phyloP scores from a whole-genome alignment of 1,140 invertebrate species.

The Drosophila ercepeae region DNA sequence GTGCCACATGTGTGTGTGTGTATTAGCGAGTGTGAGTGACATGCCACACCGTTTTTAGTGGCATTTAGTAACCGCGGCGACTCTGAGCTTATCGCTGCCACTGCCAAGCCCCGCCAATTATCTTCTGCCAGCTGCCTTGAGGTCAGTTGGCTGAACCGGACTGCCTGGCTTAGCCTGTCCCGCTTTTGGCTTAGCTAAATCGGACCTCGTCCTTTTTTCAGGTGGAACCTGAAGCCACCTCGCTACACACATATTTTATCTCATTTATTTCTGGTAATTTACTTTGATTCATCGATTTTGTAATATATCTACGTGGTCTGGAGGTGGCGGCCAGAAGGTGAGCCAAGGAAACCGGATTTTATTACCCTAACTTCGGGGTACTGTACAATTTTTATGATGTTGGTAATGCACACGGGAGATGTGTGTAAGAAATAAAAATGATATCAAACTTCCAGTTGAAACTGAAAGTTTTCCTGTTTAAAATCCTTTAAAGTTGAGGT shows the following conservation, averaged over 20 bases:
- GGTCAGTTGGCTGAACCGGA: constrained; percentile 16
- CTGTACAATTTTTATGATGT: constrained; percentile 28
- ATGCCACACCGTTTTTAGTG: constrained; percentile 50
- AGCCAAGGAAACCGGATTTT: constrained; percentile 47
- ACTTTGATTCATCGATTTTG: constrained; percentile 82
- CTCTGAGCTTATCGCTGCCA: constrained; percentile 24
- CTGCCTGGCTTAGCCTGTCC: constrained; percentile 35
- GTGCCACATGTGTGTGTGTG: constrained; percentile 10
- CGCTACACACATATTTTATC: constrained; percentile 76
- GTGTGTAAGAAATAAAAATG: constrained; percentile 25
- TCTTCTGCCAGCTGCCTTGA: constrained; percentile 26
- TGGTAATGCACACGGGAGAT: constrained; percentile 19
- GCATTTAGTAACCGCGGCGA: constrained; percentile 43
- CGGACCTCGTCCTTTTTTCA: too few species aligned
- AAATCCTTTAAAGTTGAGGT: neutral
- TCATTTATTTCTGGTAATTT: constrained; percentile 82
- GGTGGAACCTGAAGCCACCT: constrained; percentile 33
- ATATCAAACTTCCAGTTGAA: constrained; percentile 17
- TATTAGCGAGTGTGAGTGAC: constrained; percentile 6
- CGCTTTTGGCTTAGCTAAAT: constrained; percentile 45
- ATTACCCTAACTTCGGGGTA: constrained; percentile 47
- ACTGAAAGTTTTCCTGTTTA: constrained; percentile 7
- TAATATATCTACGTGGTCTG: constrained; percentile 56
- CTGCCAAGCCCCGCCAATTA: constrained; percentile 39
- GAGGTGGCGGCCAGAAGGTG: constrained; percentile 1